These are phyloP conservation scores for Coregonus suidteri DNA, from an alignment of 2,797 vertebrate genomes.

Conservation along the genomic window DNA sequence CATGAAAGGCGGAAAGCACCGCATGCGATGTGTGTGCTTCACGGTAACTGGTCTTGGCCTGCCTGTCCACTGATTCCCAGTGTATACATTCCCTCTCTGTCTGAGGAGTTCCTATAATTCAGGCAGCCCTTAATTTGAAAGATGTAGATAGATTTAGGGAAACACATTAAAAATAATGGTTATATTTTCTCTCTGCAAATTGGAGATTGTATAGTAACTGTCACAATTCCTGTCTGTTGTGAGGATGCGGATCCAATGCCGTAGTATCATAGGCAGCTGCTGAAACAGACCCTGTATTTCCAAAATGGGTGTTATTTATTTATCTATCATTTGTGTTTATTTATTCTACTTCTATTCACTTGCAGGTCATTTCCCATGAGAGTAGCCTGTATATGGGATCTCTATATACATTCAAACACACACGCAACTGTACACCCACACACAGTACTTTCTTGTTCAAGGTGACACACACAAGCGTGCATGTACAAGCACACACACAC, in stretches of 20 bases:
- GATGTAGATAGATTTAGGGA: neutral
- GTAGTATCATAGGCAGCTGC: conserved; percentile 41
- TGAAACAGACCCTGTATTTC: neutral
- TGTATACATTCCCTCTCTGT: neutral
- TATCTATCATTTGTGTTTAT: conserved; percentile 51
- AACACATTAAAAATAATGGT: neutral
- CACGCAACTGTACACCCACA: neutral
- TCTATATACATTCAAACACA: neutral
- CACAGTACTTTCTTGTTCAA: neutral
- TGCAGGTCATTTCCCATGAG: conserved; percentile 51
- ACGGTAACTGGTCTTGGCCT: neutral
- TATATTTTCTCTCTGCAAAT: neutral
- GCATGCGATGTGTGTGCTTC: conserved; percentile 32
- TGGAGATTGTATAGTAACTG: neutral
- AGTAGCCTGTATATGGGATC: conserved; percentile 46
- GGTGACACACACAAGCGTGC: neutral
- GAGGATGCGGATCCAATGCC: conserved; percentile 17
- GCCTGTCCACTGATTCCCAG: neutral
- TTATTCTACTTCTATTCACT: conserved; percentile 44
- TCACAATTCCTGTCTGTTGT: neutral
- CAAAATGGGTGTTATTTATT: conserved; percentile 25
- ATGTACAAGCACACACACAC: neutral
- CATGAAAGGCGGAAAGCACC: conserved; percentile 44
- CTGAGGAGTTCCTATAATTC: neutral
- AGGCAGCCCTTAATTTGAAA: neutral